Percentiles rank a stretch among this genome's conserved stretches.
phyloP scores from a whole-genome alignment of 2,113 vertebrate genomes.

The Ageneiosus marmoratus region DNA sequence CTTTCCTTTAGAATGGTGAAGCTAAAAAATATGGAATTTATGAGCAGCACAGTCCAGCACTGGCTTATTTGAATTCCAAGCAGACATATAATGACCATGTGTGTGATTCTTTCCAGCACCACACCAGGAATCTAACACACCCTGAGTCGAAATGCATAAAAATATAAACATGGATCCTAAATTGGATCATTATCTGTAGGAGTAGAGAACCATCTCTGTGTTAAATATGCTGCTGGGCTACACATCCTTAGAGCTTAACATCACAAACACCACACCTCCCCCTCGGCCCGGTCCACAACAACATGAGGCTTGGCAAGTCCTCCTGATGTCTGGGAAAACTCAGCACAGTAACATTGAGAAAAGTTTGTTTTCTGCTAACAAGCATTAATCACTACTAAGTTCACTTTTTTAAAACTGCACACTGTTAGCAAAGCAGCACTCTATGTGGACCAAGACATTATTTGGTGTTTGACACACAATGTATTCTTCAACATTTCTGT shows the following conservation, averaged over 20 bases:
- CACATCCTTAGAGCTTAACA: conserved; percentile 32
- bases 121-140: conserved; percentile 18
- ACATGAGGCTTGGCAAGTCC: conserved; percentile 55
- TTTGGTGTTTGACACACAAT: conserved; percentile 15
- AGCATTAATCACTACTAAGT: background rate
- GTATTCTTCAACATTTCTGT: background rate
- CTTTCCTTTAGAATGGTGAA: conserved; percentile 40
- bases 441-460: background rate
- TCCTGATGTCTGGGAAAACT: conserved; percentile 60
- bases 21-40: conserved; percentile 17
- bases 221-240: conserved; percentile 15
- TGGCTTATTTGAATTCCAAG: background rate
- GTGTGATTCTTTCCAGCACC: background rate
- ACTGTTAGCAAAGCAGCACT: background rate
- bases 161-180: conserved; percentile 10
- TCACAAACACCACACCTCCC: conserved; percentile 58
- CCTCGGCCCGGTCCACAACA: conserved; percentile 46
- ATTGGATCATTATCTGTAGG: background rate
- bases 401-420: background rate
- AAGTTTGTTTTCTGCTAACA: background rate
- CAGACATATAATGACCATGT: conserved; percentile 15
- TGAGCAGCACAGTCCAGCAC: background rate
- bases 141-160: background rate
- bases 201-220: background rate
- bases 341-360: conserved; percentile 60